Conservation (phyloP, 2,888 invertebrate genomes). For the Ectemnius continuus region DNA sequence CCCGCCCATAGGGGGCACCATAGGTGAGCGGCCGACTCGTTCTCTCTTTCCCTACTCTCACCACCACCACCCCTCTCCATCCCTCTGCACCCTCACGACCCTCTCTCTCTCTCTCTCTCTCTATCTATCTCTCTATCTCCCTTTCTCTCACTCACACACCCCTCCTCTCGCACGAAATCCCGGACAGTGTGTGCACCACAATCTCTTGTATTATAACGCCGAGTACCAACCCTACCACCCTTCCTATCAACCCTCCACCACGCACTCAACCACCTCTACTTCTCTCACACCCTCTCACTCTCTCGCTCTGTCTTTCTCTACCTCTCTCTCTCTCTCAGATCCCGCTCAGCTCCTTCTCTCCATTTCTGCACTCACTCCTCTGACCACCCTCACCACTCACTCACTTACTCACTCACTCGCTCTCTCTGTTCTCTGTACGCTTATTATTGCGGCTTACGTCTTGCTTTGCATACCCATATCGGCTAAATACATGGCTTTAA, state of each 20-base stretch:
- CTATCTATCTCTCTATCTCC: slow-evolving; percentile 34
- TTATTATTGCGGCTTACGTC: slow-evolving; percentile 74
- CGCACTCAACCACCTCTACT: slow-evolving; percentile 1
- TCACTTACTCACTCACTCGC: slow-evolving; percentile 6
- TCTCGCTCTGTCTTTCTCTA: slow-evolving; percentile 24
- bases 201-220: slow-evolving; percentile 55
- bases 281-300: background rate
- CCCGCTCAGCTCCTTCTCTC: slow-evolving; percentile 61
- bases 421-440: slow-evolving; percentile 58
- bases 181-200: slow-evolving; percentile 55
- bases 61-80: too few relatives aligned
- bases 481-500: slow-evolving; percentile 74
- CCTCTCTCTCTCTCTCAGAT: slow-evolving; percentile 68
- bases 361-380: slow-evolving; percentile 29
- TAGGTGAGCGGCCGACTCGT: slow-evolving; percentile 80
- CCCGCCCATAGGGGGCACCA: slow-evolving; percentile 85
- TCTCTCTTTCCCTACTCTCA: slow-evolving; percentile 13
- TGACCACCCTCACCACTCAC: slow-evolving; percentile 13
- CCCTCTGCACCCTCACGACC: slow-evolving; percentile 25
- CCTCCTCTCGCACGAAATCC: slow-evolving; percentile 54
- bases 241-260: slow-evolving; percentile 43
- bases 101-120: slow-evolving; percentile 27
- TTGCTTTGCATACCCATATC: slow-evolving; percentile 74
- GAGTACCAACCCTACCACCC: slow-evolving; percentile 36
- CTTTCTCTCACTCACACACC: slow-evolving; percentile 38